Conservation (phyloP, 1,140 invertebrate genomes). For the Drosophila mojavensis region DNA sequence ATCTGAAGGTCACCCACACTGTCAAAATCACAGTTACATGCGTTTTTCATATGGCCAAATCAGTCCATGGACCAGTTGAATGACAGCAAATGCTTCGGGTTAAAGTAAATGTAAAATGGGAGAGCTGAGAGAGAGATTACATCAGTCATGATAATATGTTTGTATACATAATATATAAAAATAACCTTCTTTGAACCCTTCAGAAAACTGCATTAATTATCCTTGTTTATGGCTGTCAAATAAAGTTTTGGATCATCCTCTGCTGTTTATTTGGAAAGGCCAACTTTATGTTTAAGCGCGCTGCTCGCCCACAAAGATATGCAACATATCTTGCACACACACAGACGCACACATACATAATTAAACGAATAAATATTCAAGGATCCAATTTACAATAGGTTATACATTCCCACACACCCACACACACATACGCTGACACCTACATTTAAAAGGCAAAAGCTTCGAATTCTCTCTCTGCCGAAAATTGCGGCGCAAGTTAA, state of each 20-base stretch:
- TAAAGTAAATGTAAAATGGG: neutral
- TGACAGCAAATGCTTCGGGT: neutral
- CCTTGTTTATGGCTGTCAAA: neutral
- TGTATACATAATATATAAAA: no score
- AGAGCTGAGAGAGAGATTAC: neutral
- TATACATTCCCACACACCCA: conserved; percentile 3
- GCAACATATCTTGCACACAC: conserved; percentile 31
- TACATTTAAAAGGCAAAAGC: conserved; percentile 33
- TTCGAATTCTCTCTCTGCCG: conserved; percentile 5
- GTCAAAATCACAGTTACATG: conserved; percentile 1
- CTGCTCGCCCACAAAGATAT: conserved; percentile 32
- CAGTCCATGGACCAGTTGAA: neutral
- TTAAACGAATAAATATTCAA: conserved; percentile 68
- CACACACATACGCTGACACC: neutral
- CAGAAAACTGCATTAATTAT: neutral
- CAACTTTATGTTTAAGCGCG: neutral
- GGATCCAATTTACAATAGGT: conserved; percentile 49
- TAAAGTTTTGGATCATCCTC: neutral
- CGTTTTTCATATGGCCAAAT: neutral
- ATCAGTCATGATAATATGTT: no score
- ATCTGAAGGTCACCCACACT: neutral
- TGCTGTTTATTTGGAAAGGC: neutral
- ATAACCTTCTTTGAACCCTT: no score
- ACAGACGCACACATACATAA: conserved; percentile 45
- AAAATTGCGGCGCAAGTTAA: conserved; percentile 55